These are phyloP conservation scores for Notolabrus celidotus DNA, from an alignment of 2,797 vertebrate genomes.

Conservation along the genomic window DNA sequence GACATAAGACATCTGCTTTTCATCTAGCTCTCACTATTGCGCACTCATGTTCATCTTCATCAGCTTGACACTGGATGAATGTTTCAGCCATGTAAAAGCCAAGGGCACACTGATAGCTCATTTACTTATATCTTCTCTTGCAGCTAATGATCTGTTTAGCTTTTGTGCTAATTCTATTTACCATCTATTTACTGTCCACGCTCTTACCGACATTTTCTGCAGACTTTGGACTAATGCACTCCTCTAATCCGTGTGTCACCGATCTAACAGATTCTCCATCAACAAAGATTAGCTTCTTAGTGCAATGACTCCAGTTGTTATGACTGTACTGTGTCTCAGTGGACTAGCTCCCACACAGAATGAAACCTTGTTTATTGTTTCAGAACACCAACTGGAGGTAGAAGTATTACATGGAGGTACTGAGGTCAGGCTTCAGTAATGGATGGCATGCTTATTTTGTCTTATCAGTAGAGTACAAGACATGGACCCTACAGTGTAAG, in stretches of 20 bases:
- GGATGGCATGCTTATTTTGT: not conserved
- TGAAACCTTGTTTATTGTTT: constrained; percentile 22
- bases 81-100: constrained; percentile 34
- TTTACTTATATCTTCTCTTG: constrained; percentile 63
- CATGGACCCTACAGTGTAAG: too few species aligned
- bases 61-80: constrained; percentile 32
- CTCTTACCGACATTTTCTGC: constrained; percentile 60
- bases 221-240: constrained; percentile 45
- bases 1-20: constrained; percentile 48
- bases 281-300: constrained; percentile 74
- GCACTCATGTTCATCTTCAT: constrained; percentile 32
- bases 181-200: constrained; percentile 52
- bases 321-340: constrained; percentile 41
- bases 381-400: constrained; percentile 21
- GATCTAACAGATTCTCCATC: constrained; percentile 66
- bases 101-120: constrained; percentile 38
- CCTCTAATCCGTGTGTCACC: constrained; percentile 70
- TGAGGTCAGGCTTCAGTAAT: constrained; percentile 8
- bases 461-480: not conserved
- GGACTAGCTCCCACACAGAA: constrained; percentile 22
- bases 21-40: constrained; percentile 28
- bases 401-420: constrained; percentile 1
- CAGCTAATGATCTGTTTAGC: constrained; percentile 61
- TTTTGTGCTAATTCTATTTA: constrained; percentile 74
- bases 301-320: constrained; percentile 56